Base-by-base conservation (phyloP, 2,888 invertebrate genomes). In the Drosophila subquinaria region DNA sequence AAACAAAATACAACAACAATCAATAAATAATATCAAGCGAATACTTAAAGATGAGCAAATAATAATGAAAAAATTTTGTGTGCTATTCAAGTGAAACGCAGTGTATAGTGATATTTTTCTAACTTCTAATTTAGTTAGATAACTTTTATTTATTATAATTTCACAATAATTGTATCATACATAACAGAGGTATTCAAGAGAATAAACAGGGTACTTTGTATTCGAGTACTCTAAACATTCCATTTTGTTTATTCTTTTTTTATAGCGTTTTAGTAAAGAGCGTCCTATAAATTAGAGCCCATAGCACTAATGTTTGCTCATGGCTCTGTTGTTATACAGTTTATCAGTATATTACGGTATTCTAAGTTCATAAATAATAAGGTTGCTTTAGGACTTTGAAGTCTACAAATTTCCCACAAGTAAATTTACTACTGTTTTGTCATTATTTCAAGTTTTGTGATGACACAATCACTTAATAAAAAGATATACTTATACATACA, bases 311-410 rank as follows among this genome's bases (percentile, higher is more conserved):
- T 71, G 47, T 60, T 76, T 72, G 50, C 35, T 27, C 40, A 45
- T 10, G 11, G 50, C 43, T 59, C 59, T 51, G 48, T 27, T 33
- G 30, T 48, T 48, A 43, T 59, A 48, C n/a, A 59, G 59, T 57
- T 56, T 45, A 50, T 15, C 61, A 59, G 52, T 13, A 33, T 3
- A 15, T 4, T 27, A 27, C 40, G 10, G 42, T 50, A 27, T 50
- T 36, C n/a, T 35, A 51, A 65, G 60, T 59, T 65, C 65, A 65
- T 65, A 64, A 64, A 64, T 57, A 50, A 11, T 40, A 42, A 23
- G 13, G 23, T 17, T 45, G 35, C 2, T 23, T 56, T 36, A n/a
- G 59, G 27, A 48, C 15, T 48, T 38, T 20, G 5, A 17, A 60
- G 30, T 50, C 50, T n/a, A 56, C 33, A 43, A 56, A 43, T 56